Base-by-base conservation (phyloP, 2,797 vertebrate genomes). In the Loris lydekkerianus region DNA sequence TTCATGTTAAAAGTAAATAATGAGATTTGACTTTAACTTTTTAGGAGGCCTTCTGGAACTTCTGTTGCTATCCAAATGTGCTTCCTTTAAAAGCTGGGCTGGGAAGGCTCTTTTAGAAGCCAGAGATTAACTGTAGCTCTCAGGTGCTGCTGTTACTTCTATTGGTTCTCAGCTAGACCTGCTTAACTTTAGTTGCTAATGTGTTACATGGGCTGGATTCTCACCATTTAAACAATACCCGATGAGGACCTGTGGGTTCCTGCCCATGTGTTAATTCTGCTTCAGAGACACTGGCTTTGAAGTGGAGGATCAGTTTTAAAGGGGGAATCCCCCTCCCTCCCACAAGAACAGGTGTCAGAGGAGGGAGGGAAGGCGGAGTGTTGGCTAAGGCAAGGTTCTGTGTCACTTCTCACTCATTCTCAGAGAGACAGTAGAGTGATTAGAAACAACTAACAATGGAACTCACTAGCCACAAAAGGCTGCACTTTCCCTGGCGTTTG, bases 321-420 rank as follows among this genome's bases (percentile, higher is more conserved):
- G 91, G 92, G 90, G 90, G 23, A 40, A 3, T 21, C 63, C 89
- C 56, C 9, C 58, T 93, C 89, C 89, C 72, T 91, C 75, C 58
- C 96, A 60, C 81, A 76, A 78, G 90, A 87, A 81, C 67, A 87
- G 86, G 88, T 89, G 76, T 69, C 31, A 2, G 31, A 10, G 75
- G 63, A 9, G 43, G 0, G 78, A 60, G 67, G 37, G 43, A 80
- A 91, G 93, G 94, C 69, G 85, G 78, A n/a, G 40, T 56, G 43
- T 29, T 7, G 81, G 69, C 86, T 23, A 18, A 25, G 67, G 53
- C 13, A 10, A 23, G 91, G 23, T 40, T 87, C 73, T 76, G 11
- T 86, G 91, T 97, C 80, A 15, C 96, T 98, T 98, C 98, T 94
- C 94, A 77, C 4, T 10, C 88, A 70, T 95, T 95, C 89, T 97